These are phyloP conservation scores for Parotia lawesii DNA, from an alignment of 2,113 vertebrate species.

Conservation along the genomic window DNA sequence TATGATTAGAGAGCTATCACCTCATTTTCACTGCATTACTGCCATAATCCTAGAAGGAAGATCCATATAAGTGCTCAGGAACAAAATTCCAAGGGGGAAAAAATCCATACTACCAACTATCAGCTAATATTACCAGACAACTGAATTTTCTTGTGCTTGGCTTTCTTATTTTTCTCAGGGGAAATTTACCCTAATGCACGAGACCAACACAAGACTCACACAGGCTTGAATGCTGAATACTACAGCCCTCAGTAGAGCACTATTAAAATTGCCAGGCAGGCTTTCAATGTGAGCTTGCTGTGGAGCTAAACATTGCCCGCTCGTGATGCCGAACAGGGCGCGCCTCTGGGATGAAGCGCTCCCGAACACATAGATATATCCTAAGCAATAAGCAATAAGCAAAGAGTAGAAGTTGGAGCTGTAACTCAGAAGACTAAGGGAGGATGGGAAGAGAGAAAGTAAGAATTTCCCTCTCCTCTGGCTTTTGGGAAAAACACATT, in stretches of 20 bases:
- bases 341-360: neutral
- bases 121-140: neutral
- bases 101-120: neutral
- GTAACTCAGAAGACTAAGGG: neutral
- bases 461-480: neutral
- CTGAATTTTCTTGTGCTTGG: neutral
- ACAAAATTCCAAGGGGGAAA: neutral
- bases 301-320: neutral
- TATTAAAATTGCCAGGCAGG: neutral
- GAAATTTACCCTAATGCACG: neutral
- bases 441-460: neutral
- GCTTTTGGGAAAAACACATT: neutral
- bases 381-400: neutral
- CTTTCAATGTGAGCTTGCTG: neutral
- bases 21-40: neutral
- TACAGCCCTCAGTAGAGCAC: neutral
- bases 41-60: neutral
- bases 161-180: neutral
- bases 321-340: rapidly evolving
- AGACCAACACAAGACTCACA: neutral
- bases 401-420: neutral
- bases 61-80: neutral
- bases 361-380: rapidly evolving
- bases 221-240: neutral
- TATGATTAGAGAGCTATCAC: neutral